Base-by-base conservation (phyloP, 2,888 invertebrate species). In the Andrena flavipes region DNA sequence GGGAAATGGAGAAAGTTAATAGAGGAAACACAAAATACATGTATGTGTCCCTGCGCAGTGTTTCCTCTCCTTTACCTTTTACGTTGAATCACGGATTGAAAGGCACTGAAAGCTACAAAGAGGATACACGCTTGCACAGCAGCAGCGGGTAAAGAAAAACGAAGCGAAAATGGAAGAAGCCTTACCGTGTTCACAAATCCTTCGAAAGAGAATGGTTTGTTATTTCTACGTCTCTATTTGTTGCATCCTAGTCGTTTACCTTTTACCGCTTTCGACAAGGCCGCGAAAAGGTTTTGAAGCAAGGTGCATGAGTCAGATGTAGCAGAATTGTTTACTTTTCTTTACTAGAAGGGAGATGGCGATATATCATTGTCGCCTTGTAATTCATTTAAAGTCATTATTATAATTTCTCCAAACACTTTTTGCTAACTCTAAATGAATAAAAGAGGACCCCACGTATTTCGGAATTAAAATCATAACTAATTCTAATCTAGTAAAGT, bases 151-250 rank as follows among this genome's bases (percentile, higher is more conserved):
- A n/a, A 33, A 42, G 69, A 23, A 30, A 42, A 23, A 10, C 35
- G 49, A 35, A 48, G 69, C 42, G 68, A 42, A 64, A 79, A 74
- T 81, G 70, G 76, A 80, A 73, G 73, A 68, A 79, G 64, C 73
- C 73, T 80, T 67, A 48, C 60, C 42, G 20, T 62, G 65, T 60
- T 56, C 72, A 49, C n/a, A 73, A 68, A 80, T 80, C 80, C 73
- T 65, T 63, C 62, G 35, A 49, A 64, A 56, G 33, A 16, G 79
- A 63, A 35, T 48, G 54, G 68, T 65, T 69, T 75, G 80, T 81
- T 81, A 69, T 75, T 80, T 80, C 64, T 68, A 59, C 65, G 69
- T 60, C 49, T 80, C 65, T 80, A 80, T 80, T 63, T 73, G 68
- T 69, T 81, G 72, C 68, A 16, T 62, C 29, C 23, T 26, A n/a